These are phyloP conservation scores for Chionomys nivalis DNA, from an alignment of 2,113 vertebrate species.

Conservation along the genomic window DNA sequence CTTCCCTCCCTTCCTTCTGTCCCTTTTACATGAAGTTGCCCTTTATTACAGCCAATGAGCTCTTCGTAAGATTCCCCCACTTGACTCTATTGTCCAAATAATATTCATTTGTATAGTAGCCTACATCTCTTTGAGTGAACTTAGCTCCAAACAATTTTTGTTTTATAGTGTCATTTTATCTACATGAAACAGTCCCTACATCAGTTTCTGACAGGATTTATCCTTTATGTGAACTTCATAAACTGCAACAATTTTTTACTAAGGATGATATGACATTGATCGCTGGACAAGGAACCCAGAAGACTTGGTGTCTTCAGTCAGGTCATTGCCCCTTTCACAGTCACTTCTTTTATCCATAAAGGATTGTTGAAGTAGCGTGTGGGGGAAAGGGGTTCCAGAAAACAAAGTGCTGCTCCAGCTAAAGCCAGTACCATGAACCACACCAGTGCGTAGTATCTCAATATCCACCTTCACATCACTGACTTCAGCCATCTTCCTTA, in stretches of 20 bases:
- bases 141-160: background rate
- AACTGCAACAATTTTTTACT: background rate
- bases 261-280: background rate
- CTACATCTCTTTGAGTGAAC: background rate
- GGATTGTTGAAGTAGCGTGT: background rate
- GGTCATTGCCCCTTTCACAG: background rate
- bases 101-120: background rate
- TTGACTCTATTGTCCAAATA: background rate
- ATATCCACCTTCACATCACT: background rate
- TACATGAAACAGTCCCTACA: background rate
- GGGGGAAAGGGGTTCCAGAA: background rate
- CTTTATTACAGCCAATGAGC: background rate
- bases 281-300: background rate
- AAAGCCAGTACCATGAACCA: background rate
- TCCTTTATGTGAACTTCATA: background rate
- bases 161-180: constrained; percentile 11
- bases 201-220: background rate
- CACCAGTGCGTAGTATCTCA: background rate
- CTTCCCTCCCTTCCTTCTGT: too few species aligned
- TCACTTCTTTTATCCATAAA: background rate
- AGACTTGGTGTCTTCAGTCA: background rate
- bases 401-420: background rate
- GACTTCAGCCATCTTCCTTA: constrained; percentile 10
- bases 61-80: too few species aligned
- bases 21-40: background rate